Evolutionary conservation across 2,888 invertebrate genomes (phyloP).

Genomic region (Dryocosmus kuriphilus): DNA sequence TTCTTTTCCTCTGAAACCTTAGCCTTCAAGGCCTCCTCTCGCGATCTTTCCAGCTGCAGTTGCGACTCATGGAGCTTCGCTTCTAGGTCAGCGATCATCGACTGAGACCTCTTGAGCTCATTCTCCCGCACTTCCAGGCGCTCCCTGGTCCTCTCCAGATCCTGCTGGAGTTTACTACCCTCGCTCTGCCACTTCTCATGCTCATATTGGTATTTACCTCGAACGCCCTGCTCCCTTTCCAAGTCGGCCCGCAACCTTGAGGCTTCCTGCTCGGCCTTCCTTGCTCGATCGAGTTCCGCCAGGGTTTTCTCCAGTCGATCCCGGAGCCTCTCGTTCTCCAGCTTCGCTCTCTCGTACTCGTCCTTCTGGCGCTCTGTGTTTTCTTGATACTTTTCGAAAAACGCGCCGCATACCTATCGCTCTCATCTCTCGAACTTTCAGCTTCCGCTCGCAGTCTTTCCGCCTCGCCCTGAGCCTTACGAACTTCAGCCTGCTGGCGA

Average conservation of each 20-base stretch:
- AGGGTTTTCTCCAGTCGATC: constrained; percentile 89
- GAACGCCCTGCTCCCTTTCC: constrained; percentile 87
- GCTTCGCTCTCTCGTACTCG: constrained; percentile 87
- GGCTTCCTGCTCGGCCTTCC: constrained; percentile 85
- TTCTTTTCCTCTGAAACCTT: constrained; percentile 88
- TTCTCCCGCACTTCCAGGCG: constrained; percentile 86
- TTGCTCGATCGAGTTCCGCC: constrained; percentile 87
- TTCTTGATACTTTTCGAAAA: constrained; percentile 88
- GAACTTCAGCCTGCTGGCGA: constrained; percentile 88
- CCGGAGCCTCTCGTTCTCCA: constrained; percentile 89
- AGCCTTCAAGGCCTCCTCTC: constrained; percentile 87
- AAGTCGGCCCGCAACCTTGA: constrained; percentile 84
- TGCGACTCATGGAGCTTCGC: constrained; percentile 87
- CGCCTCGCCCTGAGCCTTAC: constrained; percentile 88
- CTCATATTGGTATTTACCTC: constrained; percentile 89
- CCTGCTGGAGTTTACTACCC: constrained; percentile 78
- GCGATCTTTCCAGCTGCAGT: constrained; percentile 88
- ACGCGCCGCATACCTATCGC: constrained; percentile 85
- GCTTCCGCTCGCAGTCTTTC: constrained; percentile 85
- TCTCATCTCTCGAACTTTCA: constrained; percentile 88
- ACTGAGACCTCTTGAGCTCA: constrained; percentile 85
- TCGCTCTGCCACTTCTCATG: constrained; percentile 84
- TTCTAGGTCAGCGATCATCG: constrained; percentile 85
- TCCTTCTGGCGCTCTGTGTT: constrained; percentile 84
- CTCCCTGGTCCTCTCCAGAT: constrained; percentile 86